phyloP scores from a whole-genome alignment of 2,888 invertebrate genomes.

The Apomyelois bistriatella region DNA sequence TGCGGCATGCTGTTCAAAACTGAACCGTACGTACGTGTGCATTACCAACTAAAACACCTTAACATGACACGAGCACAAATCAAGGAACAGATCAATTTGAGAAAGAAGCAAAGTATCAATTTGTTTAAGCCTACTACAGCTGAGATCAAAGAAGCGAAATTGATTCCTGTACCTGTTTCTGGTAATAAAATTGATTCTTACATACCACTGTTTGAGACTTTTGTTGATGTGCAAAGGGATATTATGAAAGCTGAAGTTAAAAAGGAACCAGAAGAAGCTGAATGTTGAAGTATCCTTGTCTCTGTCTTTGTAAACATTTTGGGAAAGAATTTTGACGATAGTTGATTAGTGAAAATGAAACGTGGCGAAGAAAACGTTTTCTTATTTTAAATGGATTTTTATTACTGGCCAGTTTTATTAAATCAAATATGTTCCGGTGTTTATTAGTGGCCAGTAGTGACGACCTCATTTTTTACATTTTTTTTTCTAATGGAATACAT shows the following conservation, averaged over 20 bases:
- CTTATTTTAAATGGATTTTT: too few species aligned
- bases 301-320: neutral
- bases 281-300: neutral
- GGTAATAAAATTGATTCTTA: neutral
- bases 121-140: conserved; percentile 20
- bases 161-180: neutral
- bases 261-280: neutral
- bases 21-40: conserved; percentile 45
- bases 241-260: conserved; percentile 5
- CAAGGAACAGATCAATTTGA: conserved; percentile 30
- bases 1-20: conserved; percentile 47
- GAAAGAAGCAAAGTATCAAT: conserved; percentile 17
- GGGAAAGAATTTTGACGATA: too few species aligned
- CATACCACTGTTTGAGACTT: conserved; percentile 29
- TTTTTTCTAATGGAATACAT: too few species aligned
- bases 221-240: conserved; percentile 22
- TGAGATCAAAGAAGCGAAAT: neutral
- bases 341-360: too few species aligned
- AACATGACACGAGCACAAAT: conserved; percentile 46
- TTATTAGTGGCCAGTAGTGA: too few species aligned
- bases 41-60: conserved; percentile 43
- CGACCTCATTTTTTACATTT: too few species aligned
- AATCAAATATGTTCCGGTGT: too few species aligned
- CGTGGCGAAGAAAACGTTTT: too few species aligned
- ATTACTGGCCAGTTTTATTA: too few species aligned